Conservation (phyloP, 2,797 vertebrate species). For the Hybognathus amarus region DNA sequence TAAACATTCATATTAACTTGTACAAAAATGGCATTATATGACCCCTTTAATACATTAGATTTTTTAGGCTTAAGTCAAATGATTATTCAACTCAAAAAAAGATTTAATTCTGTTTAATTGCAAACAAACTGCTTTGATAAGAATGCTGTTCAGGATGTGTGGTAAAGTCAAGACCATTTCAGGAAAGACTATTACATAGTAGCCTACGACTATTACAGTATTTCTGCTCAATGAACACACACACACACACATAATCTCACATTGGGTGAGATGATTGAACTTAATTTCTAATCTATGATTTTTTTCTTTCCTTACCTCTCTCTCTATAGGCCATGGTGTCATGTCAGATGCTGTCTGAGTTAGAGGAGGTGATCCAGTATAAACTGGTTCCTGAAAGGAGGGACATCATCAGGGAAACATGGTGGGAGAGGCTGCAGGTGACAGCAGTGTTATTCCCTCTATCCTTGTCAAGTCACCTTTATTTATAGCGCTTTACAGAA, state of each 20-base stretch:
- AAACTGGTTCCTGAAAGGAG: slow-evolving; percentile 97
- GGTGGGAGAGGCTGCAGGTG: slow-evolving; percentile 99
- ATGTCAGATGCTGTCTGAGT: slow-evolving; percentile 97
- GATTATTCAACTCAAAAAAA: background rate
- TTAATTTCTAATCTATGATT: background rate
- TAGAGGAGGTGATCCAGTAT: slow-evolving; percentile 99
- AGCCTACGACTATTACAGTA: background rate
- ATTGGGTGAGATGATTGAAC: background rate
- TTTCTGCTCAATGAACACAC: background rate
- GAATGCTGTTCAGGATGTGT: background rate
- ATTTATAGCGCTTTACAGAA: background rate
- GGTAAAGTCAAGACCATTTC: background rate
- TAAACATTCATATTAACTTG: no score
- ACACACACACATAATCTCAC: background rate
- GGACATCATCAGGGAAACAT: slow-evolving; percentile 97
- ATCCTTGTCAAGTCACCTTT: background rate
- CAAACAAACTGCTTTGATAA: background rate
- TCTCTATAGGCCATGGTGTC: slow-evolving; percentile 95
- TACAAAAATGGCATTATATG: no score
- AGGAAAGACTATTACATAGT: background rate
- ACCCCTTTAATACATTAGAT: background rate
- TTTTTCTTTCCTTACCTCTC: background rate
- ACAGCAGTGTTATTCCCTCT: background rate
- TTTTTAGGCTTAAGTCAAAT: background rate
- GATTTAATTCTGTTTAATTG: background rate